These are phyloP conservation scores for Acleris sparsana DNA, from an alignment of 2,888 invertebrate genomes.

Conservation along the genomic window DNA sequence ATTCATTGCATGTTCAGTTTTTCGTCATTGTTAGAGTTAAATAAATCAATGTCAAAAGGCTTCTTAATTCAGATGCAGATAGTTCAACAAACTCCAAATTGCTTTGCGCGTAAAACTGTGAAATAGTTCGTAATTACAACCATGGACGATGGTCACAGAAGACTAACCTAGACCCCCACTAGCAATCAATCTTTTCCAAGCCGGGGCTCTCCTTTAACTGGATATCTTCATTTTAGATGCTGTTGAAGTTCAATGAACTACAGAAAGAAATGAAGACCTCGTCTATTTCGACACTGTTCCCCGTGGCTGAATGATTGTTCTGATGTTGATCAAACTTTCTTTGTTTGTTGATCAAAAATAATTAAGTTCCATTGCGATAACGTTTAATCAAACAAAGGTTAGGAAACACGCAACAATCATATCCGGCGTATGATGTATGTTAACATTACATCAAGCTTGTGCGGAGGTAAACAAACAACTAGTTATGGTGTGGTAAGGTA, in stretches of 20 bases:
- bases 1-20: too few relatives aligned
- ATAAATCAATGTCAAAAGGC: too few relatives aligned
- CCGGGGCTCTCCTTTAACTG: conserved; percentile 15
- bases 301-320: conserved; percentile 23
- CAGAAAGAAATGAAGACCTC: conserved; percentile 33
- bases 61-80: too few relatives aligned
- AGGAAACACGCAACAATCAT: conserved; percentile 7
- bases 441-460: neutral
- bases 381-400: conserved; percentile 12
- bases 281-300: conserved; percentile 30
- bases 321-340: conserved; percentile 23
- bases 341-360: conserved; percentile 29
- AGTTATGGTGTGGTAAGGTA: too few relatives aligned
- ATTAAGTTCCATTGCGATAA: conserved; percentile 29
- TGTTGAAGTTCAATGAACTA: conserved; percentile 27
- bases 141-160: conserved; percentile 25
- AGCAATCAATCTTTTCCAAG: neutral
- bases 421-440: neutral
- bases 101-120: conserved; percentile 30
- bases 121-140: conserved; percentile 32
- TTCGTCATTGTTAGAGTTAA: too few relatives aligned
- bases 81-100: conserved; percentile 20
- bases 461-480: neutral
- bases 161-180: conserved; percentile 4
- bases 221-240: conserved; percentile 1